Evolutionary conservation across 2,797 vertebrate genomes (phyloP).

Genomic region (Oophaga sylvatica): DNA sequence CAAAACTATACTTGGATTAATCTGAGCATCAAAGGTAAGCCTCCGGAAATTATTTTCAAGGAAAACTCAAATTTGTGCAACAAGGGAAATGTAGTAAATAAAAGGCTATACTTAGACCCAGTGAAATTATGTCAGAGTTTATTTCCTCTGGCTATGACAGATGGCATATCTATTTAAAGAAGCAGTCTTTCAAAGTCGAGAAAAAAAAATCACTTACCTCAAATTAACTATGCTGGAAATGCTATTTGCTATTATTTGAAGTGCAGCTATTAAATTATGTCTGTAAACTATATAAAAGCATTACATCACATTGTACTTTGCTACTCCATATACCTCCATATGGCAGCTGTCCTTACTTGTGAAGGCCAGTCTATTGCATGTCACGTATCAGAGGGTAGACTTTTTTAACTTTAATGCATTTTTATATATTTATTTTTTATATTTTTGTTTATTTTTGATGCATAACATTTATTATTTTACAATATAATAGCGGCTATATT

Average conservation of each 20-base stretch:
- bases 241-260: constrained; percentile 46
- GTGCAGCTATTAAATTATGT: constrained; percentile 41
- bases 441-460: background rate
- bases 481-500: too few relatives aligned
- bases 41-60: constrained; percentile 16
- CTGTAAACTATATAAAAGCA: constrained; percentile 1
- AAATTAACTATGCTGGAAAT: constrained; percentile 45
- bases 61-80: constrained; percentile 20
- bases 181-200: constrained; percentile 26
- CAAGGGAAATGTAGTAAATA: constrained; percentile 47
- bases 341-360: background rate
- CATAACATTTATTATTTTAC: too few relatives aligned
- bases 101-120: constrained; percentile 48
- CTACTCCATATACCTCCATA: background rate
- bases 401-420: background rate
- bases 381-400: background rate
- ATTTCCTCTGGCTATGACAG: constrained; percentile 51
- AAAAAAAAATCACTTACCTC: constrained; percentile 55
- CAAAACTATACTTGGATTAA: background rate
- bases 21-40: background rate
- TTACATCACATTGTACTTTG: constrained; percentile 21
- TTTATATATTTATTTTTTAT: background rate
- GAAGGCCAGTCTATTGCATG: background rate
- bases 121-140: constrained; percentile 52
- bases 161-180: constrained; percentile 60